These are phyloP conservation scores for Aspiorhynchus laticeps DNA, from an alignment of 2,113 vertebrate species.

Conservation along the genomic window DNA sequence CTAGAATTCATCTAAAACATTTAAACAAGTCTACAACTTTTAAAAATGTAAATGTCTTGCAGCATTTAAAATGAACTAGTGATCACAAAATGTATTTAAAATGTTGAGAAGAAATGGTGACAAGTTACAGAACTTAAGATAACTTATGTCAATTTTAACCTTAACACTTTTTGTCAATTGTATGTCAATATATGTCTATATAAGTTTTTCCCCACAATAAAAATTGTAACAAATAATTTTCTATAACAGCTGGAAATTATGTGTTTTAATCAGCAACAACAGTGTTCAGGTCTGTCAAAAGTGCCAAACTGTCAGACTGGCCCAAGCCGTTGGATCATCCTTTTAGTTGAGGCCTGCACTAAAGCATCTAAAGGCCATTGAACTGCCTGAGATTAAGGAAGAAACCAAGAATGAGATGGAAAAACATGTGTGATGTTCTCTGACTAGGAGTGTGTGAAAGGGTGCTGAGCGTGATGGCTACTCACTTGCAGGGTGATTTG, in stretches of 20 bases:
- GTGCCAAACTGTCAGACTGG: neutral
- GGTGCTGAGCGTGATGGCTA: constrained; percentile 44
- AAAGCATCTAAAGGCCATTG: constrained; percentile 3
- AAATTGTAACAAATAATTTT: neutral
- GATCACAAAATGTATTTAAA: neutral
- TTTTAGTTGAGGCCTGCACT: neutral
- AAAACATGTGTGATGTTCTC: constrained; percentile 24
- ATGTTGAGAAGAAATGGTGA: neutral
- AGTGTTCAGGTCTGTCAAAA: neutral
- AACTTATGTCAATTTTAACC: no score
- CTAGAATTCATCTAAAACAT: no score
- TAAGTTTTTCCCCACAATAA: neutral
- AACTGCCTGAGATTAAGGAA: neutral
- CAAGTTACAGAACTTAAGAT: no score
- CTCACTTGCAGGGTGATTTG: constrained; percentile 80
- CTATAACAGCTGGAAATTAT: neutral
- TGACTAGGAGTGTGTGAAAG: constrained; percentile 34
- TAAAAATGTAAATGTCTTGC: neutral
- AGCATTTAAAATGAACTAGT: neutral
- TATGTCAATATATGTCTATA: no score
- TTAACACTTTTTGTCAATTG: no score
- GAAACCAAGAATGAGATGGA: neutral
- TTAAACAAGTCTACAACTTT: no score
- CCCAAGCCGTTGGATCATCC: neutral
- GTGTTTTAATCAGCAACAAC: neutral